Percentiles rank a stretch among this genome's conserved stretches.
Conservation (phyloP, 2,888 invertebrate genomes). For the Noctuana brunneofusca region DNA sequence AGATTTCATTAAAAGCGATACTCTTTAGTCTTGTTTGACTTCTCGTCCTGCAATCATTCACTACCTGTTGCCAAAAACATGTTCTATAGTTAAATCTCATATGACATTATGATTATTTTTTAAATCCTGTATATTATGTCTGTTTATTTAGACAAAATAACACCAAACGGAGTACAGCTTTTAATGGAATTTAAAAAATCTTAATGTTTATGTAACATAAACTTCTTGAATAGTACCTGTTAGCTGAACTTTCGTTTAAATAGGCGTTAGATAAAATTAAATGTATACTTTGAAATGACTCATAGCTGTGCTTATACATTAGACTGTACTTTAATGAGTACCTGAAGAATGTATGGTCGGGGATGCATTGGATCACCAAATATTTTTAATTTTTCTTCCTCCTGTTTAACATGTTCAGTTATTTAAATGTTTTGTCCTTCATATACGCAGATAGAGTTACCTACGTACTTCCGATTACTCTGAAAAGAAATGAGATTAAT, state of each 20-base stretch:
- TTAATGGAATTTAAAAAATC: conserved; percentile 19
- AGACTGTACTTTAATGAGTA: conserved; percentile 16
- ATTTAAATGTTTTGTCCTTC: conserved; percentile 9
- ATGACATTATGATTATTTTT: too few relatives aligned
- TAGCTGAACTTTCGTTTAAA: conserved; percentile 10
- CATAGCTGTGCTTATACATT: conserved; percentile 9
- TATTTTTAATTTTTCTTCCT: neutral
- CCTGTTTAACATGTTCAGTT: neutral
- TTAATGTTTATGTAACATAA: neutral
- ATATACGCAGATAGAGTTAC: neutral
- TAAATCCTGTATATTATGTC: too few relatives aligned
- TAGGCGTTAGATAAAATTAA: conserved; percentile 15
- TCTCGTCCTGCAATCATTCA: too few relatives aligned
- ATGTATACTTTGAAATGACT: conserved; percentile 18
- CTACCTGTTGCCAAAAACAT: too few relatives aligned
- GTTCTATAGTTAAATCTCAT: too few relatives aligned
- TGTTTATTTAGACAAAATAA: neutral
- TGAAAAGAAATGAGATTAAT: conserved; percentile 4
- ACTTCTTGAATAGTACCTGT: conserved; percentile 13
- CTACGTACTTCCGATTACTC: conserved; percentile 3
- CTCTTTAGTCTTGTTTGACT: too few relatives aligned
- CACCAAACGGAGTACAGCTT: neutral
- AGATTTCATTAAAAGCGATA: neutral
- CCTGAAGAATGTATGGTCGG: conserved; percentile 26
- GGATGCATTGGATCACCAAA: conserved; percentile 6